Conservation (phyloP, 2,888 invertebrate genomes). For the Podotricha telesiphe region DNA sequence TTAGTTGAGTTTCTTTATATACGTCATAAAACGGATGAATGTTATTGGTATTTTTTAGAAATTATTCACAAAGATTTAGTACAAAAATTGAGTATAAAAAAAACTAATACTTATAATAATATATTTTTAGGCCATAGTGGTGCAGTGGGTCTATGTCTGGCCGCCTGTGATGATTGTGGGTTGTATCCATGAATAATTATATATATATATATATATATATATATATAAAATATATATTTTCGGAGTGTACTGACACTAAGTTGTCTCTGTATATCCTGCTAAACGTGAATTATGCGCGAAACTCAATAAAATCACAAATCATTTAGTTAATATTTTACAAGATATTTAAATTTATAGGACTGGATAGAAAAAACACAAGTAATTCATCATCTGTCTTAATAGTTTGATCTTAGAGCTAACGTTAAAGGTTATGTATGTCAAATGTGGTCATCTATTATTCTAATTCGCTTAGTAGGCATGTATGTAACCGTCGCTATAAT, state of each 20-base stretch:
- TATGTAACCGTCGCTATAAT: slow-evolving; percentile 1
- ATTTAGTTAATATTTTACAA: neutral
- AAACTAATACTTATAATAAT: too few relatives aligned
- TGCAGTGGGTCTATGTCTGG: too few relatives aligned
- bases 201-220: too few relatives aligned
- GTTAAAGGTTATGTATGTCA: slow-evolving; percentile 32
- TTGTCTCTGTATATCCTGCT: too few relatives aligned
- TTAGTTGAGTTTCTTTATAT: neutral
- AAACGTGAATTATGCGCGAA: too few relatives aligned
- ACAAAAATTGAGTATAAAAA: too few relatives aligned
- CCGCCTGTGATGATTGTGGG: too few relatives aligned
- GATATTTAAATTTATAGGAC: neutral
- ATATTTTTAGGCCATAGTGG: too few relatives aligned
- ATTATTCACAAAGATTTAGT: too few relatives aligned
- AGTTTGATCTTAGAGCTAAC: slow-evolving; percentile 27
- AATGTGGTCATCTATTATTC: slow-evolving; percentile 31
- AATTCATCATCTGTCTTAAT: slow-evolving; percentile 30
- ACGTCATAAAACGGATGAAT: neutral
- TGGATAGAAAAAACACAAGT: slow-evolving; percentile 31
- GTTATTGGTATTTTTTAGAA: neutral
- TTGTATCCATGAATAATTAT: too few relatives aligned
- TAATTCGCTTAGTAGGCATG: slow-evolving; percentile 3
- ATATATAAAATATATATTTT: too few relatives aligned
- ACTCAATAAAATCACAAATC: neutral
- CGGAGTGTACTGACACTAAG: too few relatives aligned